Evolutionary conservation across 2,797 vertebrate genomes (phyloP).

Genomic region (Anabacerthia variegaticeps): DNA sequence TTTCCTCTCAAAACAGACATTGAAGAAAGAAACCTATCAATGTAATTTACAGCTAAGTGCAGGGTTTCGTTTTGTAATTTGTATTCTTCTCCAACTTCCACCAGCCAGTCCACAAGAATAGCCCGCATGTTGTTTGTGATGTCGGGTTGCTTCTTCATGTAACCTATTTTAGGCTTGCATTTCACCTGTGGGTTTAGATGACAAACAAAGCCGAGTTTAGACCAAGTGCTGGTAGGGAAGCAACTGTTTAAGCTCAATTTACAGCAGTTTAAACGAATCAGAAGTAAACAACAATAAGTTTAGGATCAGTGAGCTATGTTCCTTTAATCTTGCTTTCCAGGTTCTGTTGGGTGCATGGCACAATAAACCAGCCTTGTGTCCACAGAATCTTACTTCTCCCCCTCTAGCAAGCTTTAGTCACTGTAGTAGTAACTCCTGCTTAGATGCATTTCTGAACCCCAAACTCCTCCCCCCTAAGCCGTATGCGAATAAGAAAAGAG

Average conservation of each 20-base stretch:
- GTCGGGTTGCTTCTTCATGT: constrained; percentile 98
- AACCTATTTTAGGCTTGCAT: constrained; percentile 89
- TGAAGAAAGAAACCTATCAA: constrained; percentile 95
- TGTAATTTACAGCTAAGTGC: constrained; percentile 97
- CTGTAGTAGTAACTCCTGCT: not conserved
- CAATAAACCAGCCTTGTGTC: not conserved
- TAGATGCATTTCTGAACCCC: not conserved
- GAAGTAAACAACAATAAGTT: not conserved
- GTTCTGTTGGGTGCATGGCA: not conserved
- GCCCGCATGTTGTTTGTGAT: constrained; percentile 97
- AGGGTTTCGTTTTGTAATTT: constrained; percentile 96
- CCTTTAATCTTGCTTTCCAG: not conserved
- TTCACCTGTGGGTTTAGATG: constrained; percentile 80
- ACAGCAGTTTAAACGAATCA: not conserved
- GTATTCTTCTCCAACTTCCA: constrained; percentile 98
- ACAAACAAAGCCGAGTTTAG: not conserved
- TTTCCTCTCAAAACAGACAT: constrained; percentile 98
- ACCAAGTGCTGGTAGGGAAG: not conserved
- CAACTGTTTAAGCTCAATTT: not conserved
- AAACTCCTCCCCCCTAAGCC: not conserved
- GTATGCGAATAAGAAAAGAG: not conserved
- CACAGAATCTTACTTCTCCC: not conserved
- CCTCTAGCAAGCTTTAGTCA: not conserved
- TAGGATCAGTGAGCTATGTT: not conserved
- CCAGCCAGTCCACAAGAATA: constrained; percentile 97